These are phyloP conservation scores for Coracias cyanogaster DNA, from an alignment of 2,797 vertebrate species.

Conservation along the genomic window DNA sequence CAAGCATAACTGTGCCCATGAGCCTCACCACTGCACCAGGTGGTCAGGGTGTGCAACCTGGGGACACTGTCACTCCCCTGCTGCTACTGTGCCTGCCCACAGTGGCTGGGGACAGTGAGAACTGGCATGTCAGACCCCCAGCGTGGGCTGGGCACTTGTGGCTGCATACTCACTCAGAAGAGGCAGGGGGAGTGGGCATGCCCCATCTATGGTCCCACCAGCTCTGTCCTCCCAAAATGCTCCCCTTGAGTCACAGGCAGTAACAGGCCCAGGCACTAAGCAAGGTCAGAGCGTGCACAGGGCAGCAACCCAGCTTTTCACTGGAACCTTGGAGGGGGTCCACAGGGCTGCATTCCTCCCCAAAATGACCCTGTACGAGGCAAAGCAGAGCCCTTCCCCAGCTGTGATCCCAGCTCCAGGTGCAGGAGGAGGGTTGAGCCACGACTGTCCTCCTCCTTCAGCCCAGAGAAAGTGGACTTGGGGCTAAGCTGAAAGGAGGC, in stretches of 20 bases:
- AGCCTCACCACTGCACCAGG: background rate
- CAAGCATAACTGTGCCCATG: accelerated
- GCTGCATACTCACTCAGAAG: background rate
- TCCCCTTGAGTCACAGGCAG: background rate
- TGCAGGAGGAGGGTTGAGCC: background rate
- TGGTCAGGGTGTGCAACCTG: accelerated
- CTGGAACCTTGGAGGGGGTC: accelerated
- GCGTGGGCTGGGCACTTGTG: background rate
- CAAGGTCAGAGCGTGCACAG: background rate
- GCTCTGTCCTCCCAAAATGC: background rate
- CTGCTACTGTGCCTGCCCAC: accelerated
- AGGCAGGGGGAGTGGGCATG: background rate
- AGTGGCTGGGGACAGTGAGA: accelerated
- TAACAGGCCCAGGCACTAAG: accelerated
- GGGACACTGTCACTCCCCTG: background rate
- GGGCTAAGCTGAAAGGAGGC: background rate
- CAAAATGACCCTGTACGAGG: background rate
- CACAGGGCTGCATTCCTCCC: background rate
- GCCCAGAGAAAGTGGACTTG: background rate
- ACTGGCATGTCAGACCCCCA: accelerated
- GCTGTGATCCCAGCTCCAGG: accelerated
- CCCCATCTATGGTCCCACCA: no score
- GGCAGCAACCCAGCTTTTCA: background rate
- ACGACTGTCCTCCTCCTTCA: background rate
- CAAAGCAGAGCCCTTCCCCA: background rate